Base-by-base conservation (phyloP, 2,797 vertebrate genomes). In the Acipenser ruthenus region DNA sequence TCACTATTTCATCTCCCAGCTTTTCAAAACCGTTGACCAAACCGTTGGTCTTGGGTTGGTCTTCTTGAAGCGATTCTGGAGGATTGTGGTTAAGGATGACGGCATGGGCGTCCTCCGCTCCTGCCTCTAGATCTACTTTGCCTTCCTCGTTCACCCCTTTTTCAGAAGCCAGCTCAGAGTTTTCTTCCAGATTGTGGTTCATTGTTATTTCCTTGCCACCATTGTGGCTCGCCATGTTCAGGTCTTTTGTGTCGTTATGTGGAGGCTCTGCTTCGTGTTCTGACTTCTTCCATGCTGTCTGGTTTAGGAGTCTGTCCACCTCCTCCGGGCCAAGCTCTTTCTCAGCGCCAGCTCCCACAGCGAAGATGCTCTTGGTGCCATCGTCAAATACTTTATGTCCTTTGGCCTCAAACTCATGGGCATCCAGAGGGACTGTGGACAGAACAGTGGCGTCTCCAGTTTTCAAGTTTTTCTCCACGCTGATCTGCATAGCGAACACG, bases 401-500 rank as follows among this genome's bases (percentile, higher is more conserved):
- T 13, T 49, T 53, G 0, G 71, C 50, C 6, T 59, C 74, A 0
- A 12, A 68, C 6, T 70, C 49, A 0, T 71, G 51, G 3, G 72
- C 6, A 10, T 82, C 73, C 64, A 85, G 50, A 2, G 85, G 84
- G n/a, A 77, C 69, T 70, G 86, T 80, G 0, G 85, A 87, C 66
- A 73, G 78, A 63, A 88, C 65, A 2, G 78, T 55, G 1, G 84
- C 76, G 64, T 70, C 76, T 0, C 84, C 86, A 0, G 87, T 88
- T 75, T 78, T 83, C 1, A 77, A 78, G 71, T 87, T 84, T 69
- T 71, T 73, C 71, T 88, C 82, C 0, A 87, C 84, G 70, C 87
- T 78, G 63, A 86, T 78, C 1, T 75, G 68, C 67, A 88, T 18
- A 71, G 79, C 82, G 47, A 79, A 84, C 73, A 87, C 68, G 15